Evolutionary conservation across 2,888 invertebrate genomes (phyloP), one percentile per base, ranked within the genome.

Genomic region (Euclidia mi): DNA sequence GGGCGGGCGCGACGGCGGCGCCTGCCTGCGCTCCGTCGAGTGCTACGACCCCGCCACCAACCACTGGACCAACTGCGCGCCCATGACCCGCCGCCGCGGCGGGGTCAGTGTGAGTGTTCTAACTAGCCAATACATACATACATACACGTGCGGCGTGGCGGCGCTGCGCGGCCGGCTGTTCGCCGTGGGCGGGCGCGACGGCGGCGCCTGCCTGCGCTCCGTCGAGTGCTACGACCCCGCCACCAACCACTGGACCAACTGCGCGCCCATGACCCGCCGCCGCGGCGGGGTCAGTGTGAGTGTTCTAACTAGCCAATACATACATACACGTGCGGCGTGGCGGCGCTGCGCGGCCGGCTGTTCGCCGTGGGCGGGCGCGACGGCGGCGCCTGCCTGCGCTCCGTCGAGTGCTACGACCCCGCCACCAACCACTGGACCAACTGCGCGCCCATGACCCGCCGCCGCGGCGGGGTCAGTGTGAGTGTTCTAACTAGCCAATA

Each of bases 291-390:
- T 98, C 49, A 98, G 98, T 38, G 98, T 98, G 65, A 91, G 94
- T 91, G n/a, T n/a, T n/a, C n/a, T n/a, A n/a, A n/a, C n/a, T n/a
- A n/a, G n/a, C n/a, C n/a, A n/a, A n/a, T n/a, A n/a, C n/a, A n/a
- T n/a, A n/a, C n/a, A n/a, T n/a, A n/a, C 73, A 98, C 98, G 12
- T 98, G 98, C 60, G 99, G 98, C 28, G 98, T 98, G 29, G 98
- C 98, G 50, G 97, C 98, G 40, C 95, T 99, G 43, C 96, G 97
- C 73, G 97, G 95, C 28, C 97, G 97, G 74, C 94, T 99, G 60
- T 98, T 98, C 92, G 98, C 98, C 2, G 98, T 98, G 38, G 99
- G 99, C 35, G 99, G 99, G 0, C 96, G 99, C 48, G 99, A 99
- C 91, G 98, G 98, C 40, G 97, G 97, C 65, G 97, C 98, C 0